Conservation (phyloP, 2,113 vertebrate genomes). For the Neoarius graeffei region DNA sequence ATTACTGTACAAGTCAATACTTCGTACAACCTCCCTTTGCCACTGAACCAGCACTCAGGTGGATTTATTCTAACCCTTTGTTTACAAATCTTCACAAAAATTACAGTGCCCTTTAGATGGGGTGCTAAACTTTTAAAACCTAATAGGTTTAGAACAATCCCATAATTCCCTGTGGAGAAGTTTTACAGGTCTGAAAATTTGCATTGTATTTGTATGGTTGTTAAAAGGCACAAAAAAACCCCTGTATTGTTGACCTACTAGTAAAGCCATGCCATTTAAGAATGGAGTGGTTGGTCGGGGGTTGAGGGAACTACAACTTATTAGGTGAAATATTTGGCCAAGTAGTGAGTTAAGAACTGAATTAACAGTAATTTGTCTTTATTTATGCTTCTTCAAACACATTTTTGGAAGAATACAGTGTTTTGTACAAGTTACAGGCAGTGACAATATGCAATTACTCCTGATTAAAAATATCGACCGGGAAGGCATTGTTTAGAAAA, state of each 20-base stretch:
- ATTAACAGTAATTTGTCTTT: background rate
- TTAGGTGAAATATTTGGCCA: background rate
- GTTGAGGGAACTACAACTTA: background rate
- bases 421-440: background rate
- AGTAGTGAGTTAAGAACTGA: background rate
- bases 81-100: too few relatives aligned
- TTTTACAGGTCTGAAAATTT: background rate
- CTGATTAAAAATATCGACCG: background rate
- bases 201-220: background rate
- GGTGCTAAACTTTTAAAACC: too few relatives aligned
- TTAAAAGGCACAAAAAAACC: background rate
- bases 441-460: background rate
- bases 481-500: background rate
- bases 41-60: too few relatives aligned
- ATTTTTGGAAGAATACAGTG: background rate
- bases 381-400: constrained; percentile 1
- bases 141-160: background rate
- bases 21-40: too few relatives aligned
- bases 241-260: background rate
- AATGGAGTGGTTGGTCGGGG: background rate
- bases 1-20: too few relatives aligned
- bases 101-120: too few relatives aligned
- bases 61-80: too few relatives aligned
- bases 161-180: background rate
- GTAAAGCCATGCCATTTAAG: background rate